A percentile compares a stretch with the other conserved stretches of the same genome.
These are phyloP conservation scores for Eufriesea mexicana DNA, from an alignment of 1,140 invertebrate genomes.

Conservation along the genomic window DNA sequence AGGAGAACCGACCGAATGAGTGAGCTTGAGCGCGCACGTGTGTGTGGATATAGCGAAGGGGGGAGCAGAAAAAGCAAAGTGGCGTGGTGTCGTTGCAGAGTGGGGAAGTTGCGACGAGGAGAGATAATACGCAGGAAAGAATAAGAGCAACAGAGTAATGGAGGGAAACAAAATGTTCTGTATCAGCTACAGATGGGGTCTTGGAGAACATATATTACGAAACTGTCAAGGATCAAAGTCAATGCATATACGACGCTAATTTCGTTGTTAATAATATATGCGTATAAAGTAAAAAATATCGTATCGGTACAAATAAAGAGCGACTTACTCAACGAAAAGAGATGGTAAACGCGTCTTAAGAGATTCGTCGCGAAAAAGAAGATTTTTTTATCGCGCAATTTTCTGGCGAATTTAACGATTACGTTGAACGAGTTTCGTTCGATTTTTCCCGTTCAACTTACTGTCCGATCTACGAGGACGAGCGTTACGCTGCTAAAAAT, in stretches of 20 bases:
- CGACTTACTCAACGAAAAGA: background rate
- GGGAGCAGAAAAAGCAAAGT: conserved; percentile 13
- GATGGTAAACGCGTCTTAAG: background rate
- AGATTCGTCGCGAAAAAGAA: too few species aligned
- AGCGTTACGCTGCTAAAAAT: too few species aligned
- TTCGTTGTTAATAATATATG: background rate
- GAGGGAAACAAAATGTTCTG: conserved; percentile 38
- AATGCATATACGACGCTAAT: background rate
- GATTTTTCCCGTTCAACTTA: background rate
- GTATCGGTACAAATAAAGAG: background rate
- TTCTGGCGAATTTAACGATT: background rate
- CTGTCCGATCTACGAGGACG: too few species aligned
- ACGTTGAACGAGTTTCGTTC: background rate
- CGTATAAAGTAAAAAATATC: background rate
- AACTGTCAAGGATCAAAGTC: background rate
- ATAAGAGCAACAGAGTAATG: conserved; percentile 6
- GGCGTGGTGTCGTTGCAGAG: conserved; percentile 17
- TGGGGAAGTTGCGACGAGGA: conserved; percentile 29
- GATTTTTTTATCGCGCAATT: background rate
- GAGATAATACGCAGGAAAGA: conserved; percentile 32
- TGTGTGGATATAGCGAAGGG: background rate
- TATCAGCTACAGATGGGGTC: conserved; percentile 18
- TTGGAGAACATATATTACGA: background rate
- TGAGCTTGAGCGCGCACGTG: background rate
- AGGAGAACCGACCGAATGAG: conserved; percentile 34